phyloP scores from a whole-genome alignment of 2,113 vertebrate species.

The Emydura subglobosa region DNA sequence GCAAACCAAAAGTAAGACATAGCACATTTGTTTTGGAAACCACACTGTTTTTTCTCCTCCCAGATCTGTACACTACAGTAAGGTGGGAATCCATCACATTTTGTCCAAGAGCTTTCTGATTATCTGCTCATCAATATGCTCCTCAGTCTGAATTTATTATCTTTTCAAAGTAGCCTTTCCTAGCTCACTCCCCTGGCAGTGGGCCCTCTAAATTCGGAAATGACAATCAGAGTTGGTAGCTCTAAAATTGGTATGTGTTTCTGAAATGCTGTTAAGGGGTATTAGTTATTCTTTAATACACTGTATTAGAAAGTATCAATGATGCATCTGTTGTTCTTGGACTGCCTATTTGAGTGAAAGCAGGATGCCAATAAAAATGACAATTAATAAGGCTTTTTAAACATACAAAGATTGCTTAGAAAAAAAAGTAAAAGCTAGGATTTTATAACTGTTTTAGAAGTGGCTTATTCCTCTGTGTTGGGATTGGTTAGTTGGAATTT shows the following conservation, averaged over 20 bases:
- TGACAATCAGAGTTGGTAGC: background rate
- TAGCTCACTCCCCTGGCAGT: background rate
- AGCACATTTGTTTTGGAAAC: background rate
- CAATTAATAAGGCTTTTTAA: too few relatives aligned
- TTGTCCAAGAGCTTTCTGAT: background rate
- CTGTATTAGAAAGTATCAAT: background rate
- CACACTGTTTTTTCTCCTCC: background rate
- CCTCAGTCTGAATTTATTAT: background rate
- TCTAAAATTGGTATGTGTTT: conserved; percentile 10
- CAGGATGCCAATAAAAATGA: too few relatives aligned
- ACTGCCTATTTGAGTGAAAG: background rate
- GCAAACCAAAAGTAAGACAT: background rate
- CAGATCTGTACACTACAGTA: background rate
- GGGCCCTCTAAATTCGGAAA: conserved; percentile 15
- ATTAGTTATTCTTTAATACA: conserved; percentile 1
- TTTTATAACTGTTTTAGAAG: too few relatives aligned
- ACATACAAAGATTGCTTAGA: too few relatives aligned
- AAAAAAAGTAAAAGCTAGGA: too few relatives aligned
- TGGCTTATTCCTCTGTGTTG: background rate
- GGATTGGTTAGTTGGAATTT: background rate
- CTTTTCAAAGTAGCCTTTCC: conserved; percentile 20
- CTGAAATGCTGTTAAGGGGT: background rate
- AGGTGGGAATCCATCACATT: background rate
- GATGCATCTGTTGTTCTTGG: conserved; percentile 29
- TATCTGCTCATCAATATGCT: background rate